Percentiles rank a stretch among this genome's conserved stretches.
Evolutionary conservation across 2,113 vertebrate species (phyloP).

Genomic region (Pomatorhinus ruficollis): DNA sequence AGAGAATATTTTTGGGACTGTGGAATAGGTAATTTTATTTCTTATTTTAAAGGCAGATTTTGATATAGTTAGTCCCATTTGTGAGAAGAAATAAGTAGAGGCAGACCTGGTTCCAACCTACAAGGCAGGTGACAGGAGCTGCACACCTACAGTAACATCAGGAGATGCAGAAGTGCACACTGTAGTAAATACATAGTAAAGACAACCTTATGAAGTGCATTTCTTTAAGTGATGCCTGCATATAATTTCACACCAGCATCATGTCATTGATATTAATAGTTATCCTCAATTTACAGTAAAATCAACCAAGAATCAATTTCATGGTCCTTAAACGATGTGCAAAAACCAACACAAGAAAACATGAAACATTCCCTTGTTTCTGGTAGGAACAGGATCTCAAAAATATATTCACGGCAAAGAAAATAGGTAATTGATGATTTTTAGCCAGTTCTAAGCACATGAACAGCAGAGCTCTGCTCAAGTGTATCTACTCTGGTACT

Average conservation of each 20-base stretch:
- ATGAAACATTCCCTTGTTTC: background rate
- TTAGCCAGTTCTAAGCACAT: background rate
- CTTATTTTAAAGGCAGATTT: background rate
- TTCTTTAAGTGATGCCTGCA: background rate
- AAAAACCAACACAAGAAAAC: background rate
- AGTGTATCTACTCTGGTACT: background rate
- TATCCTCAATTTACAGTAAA: background rate
- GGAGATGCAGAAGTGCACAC: background rate
- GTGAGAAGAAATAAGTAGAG: background rate
- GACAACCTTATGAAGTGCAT: background rate
- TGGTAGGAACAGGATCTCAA: background rate
- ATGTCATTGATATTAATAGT: background rate
- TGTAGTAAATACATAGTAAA: background rate
- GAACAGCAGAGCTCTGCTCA: background rate
- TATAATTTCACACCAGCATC: background rate
- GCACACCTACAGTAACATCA: background rate
- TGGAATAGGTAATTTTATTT: background rate
- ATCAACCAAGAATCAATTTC: background rate
- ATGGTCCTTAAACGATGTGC: background rate
- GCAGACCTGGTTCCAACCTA: background rate
- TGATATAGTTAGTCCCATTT: background rate
- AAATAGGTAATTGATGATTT: background rate
- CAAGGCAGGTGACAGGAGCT: background rate
- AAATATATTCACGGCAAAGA: background rate
- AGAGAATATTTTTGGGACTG: background rate